Percentiles rank a stretch among this genome's conserved stretches.
phyloP scores from a whole-genome alignment of 2,113 vertebrate genomes.

The Paedocypris sp. region DNA sequence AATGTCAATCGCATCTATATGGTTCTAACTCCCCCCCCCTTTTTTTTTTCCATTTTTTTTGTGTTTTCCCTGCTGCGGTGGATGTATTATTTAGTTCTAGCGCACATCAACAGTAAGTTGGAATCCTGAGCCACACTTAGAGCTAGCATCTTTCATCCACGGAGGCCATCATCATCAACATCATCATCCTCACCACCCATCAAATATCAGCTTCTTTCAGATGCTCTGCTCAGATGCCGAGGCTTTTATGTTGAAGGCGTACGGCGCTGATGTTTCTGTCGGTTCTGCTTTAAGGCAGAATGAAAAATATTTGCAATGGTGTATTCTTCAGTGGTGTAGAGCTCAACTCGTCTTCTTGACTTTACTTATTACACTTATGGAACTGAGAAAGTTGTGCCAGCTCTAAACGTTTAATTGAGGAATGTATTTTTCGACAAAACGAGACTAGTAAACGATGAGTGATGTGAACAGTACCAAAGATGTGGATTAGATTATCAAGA shows the following conservation, averaged over 20 bases:
- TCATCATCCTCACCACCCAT: neutral
- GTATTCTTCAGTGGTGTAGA: too few relatives aligned
- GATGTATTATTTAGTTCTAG: constrained; percentile 60
- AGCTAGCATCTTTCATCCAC: constrained; percentile 24
- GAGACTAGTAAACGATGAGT: too few relatives aligned
- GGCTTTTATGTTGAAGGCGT: neutral
- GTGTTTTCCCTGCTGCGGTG: constrained; percentile 43
- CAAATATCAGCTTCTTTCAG: neutral
- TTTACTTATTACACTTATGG: too few relatives aligned
- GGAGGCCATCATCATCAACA: neutral
- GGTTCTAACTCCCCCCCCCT: constrained; percentile 15
- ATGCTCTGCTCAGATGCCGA: neutral
- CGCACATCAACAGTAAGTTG: constrained; percentile 64
- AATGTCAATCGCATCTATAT: neutral
- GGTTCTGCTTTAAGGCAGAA: too few relatives aligned
- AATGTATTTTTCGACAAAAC: too few relatives aligned
- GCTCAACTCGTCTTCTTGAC: too few relatives aligned
- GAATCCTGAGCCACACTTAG: constrained; percentile 16
- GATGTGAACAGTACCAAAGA: too few relatives aligned
- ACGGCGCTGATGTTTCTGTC: neutral
- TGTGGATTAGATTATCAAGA: too few relatives aligned
- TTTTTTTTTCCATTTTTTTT: constrained; percentile 30
- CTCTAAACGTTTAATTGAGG: too few relatives aligned
- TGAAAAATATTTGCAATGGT: too few relatives aligned
- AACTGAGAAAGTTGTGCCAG: too few relatives aligned